Conservation (phyloP, 2,888 invertebrate species). For the Liopterus haemorrhoidalis region DNA sequence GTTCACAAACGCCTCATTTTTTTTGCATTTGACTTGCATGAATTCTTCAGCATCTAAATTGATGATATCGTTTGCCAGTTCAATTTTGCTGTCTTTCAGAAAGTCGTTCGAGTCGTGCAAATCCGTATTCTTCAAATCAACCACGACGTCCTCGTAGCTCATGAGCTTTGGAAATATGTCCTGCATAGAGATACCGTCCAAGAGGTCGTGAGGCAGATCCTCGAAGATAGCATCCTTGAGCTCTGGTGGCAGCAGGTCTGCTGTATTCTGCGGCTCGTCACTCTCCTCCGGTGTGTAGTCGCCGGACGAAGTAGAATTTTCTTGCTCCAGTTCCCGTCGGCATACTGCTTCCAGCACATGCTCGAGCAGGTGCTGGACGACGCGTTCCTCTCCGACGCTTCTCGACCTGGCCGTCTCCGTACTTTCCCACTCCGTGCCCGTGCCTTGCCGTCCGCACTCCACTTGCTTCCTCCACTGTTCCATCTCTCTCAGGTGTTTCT, state of each 20-base stretch:
- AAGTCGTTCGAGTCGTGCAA: slow-evolving; percentile 27
- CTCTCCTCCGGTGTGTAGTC: slow-evolving; percentile 57
- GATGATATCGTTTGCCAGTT: background rate
- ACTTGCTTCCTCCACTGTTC: slow-evolving; percentile 59
- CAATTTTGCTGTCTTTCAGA: slow-evolving; percentile 7
- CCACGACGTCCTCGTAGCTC: slow-evolving; percentile 62
- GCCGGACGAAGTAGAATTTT: slow-evolving; percentile 65
- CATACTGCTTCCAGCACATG: slow-evolving; percentile 56
- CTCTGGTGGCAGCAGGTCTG: slow-evolving; percentile 77
- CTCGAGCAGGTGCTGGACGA: slow-evolving; percentile 56
- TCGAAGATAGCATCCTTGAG: slow-evolving; percentile 81
- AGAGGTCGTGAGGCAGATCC: slow-evolving; percentile 73
- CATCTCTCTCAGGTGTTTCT: slow-evolving; percentile 60
- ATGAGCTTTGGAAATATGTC: slow-evolving; percentile 71
- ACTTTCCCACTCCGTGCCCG: slow-evolving; percentile 30
- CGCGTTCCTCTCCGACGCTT: slow-evolving; percentile 23
- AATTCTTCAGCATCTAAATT: slow-evolving; percentile 32
- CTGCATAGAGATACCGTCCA: slow-evolving; percentile 80
- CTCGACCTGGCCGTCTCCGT: slow-evolving; percentile 21
- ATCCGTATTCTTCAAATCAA: slow-evolving; percentile 50
- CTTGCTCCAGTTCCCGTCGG: slow-evolving; percentile 59
- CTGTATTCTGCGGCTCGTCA: slow-evolving; percentile 72
- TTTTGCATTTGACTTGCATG: slow-evolving; percentile 41
- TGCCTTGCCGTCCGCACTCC: slow-evolving; percentile 45
- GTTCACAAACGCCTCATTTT: slow-evolving; percentile 33